Conservation (phyloP, 2,888 invertebrate genomes). For the Chaetogeoica ovagalla region DNA sequence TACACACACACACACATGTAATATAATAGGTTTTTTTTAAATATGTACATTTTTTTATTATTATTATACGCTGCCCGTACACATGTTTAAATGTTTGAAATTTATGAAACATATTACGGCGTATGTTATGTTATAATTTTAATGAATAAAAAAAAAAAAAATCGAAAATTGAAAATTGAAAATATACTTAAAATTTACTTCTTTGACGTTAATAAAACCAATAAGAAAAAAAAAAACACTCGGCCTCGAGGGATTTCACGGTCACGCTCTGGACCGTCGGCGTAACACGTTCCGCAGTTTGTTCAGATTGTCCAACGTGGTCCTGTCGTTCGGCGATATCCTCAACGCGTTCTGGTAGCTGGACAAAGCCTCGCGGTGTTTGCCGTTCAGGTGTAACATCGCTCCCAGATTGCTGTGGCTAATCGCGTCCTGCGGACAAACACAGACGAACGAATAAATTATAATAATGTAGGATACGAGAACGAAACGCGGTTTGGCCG, state of each 20-base stretch:
- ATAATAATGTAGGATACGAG: neutral
- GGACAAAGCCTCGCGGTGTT: conserved; percentile 81
- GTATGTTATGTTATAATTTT: neutral
- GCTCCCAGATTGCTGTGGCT: conserved; percentile 94
- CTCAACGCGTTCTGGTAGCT: conserved; percentile 84
- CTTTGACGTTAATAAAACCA: no score
- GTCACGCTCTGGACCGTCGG: conserved; percentile 24
- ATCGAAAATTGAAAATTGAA: neutral
- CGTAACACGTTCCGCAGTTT: conserved; percentile 61
- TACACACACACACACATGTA: neutral
- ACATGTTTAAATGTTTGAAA: no score
- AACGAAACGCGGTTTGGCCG: no score
- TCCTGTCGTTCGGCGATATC: conserved; percentile 84
- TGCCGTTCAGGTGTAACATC: conserved; percentile 90
- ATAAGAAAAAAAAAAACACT: neutral
- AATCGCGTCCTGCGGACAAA: conserved; percentile 72
- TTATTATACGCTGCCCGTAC: no score
- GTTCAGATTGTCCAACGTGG: conserved; percentile 86
- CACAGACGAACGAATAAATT: neutral
- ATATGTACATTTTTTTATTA: neutral
- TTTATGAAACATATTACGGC: neutral
- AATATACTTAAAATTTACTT: neutral
- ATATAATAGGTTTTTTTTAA: neutral
- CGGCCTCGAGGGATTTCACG: no score
- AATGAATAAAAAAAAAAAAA: neutral